Base-by-base conservation (phyloP, 2,113 vertebrate species). In the Microtus richardsoni region DNA sequence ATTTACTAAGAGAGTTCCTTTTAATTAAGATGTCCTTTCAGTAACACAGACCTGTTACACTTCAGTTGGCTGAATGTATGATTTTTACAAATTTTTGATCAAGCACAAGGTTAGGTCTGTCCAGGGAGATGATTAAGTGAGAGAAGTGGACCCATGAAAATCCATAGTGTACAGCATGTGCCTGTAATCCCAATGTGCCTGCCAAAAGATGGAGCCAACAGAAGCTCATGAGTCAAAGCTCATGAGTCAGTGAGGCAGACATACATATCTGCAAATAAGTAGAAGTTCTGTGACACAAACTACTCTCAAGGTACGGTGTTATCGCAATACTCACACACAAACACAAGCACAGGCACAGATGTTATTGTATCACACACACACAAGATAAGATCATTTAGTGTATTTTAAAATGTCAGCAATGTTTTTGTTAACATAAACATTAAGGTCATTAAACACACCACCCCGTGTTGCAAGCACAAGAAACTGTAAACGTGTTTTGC, bases 11-110 rank as follows among this genome's bases (percentile, higher is more conserved):
- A 79, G 49, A 92, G 86, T 70, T 39, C 36, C 36, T 91, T 90
- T 94, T 98, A 97, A 98, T 98, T 97, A 97, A 96, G 28, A 75
- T 79, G 95, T 97, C 93, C 94, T 98, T 98, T 98, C 83, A 78
- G 58, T 77, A 93, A 83, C 66, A 96, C 44, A 95, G 47, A 5
- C 80, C 89, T 96, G 74, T 84, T 97, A 36, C n/a, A 68, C 95
- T 96, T 83, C 83, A 94, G 47, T 66, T 88, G 49, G 54, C 62
- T 95, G 97, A 92, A 92, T 85, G n/a, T 2, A 60, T 87, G 26
- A 88, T 90, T 95, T 95, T 58, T 77, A 91, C 28, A 68, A 91
- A 85, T 91, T 98, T 97, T 79, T 80, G 71, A 96, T 77, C 79
- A 92, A 39, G n/a, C 33, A n/a, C 94, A 62, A 60, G 86, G 86